Evolutionary conservation across 2,113 vertebrate species (phyloP).

Genomic region (Gorsachius goisagi): DNA sequence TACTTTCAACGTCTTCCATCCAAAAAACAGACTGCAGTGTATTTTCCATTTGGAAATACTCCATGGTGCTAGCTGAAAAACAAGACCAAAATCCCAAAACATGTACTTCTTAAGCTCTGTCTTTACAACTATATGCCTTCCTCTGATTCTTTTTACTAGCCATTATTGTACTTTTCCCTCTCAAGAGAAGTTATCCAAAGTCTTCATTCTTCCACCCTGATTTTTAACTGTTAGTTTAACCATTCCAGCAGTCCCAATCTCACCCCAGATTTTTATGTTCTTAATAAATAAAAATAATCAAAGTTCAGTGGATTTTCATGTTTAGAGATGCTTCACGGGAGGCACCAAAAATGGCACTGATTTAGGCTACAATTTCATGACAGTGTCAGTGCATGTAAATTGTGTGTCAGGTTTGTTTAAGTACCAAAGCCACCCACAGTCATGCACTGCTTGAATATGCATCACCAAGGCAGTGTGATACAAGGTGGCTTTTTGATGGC

Average conservation of each 20-base stretch:
- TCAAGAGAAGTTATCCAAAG: background rate
- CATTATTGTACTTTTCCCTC: background rate
- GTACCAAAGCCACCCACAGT: background rate
- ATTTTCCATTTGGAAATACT: background rate
- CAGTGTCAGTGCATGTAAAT: background rate
- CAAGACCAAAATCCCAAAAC: background rate
- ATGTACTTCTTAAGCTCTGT: background rate
- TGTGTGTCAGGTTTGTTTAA: background rate
- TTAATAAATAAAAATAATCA: background rate
- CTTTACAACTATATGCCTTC: background rate
- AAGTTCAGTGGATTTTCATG: background rate
- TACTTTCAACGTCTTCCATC: background rate
- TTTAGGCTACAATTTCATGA: background rate
- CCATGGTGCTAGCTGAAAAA: background rate
- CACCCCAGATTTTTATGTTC: background rate
- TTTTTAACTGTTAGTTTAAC: background rate
- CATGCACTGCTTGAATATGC: no score
- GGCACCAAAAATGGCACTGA: background rate
- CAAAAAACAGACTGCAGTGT: background rate
- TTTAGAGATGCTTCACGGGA: background rate
- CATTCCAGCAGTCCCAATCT: background rate
- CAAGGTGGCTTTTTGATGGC: background rate
- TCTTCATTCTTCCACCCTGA: background rate
- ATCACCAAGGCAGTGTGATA: background rate
- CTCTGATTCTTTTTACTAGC: background rate